Evolutionary conservation across 2,797 vertebrate genomes (phyloP).

Genomic region (Valencia hispanica): DNA sequence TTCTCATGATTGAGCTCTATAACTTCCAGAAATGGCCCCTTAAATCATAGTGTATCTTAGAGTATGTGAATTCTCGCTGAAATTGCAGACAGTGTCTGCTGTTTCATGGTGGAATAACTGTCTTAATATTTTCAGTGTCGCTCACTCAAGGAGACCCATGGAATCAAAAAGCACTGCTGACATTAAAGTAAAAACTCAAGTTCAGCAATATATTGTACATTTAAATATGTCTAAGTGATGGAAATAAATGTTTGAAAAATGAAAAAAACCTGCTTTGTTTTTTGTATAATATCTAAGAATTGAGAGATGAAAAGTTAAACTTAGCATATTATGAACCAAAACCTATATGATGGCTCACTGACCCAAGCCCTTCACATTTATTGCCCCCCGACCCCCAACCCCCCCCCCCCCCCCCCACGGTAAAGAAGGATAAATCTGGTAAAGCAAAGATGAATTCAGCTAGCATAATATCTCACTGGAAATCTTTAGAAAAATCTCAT

Average conservation of each 20-base stretch:
- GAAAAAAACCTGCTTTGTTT: neutral
- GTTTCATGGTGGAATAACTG: slow-evolving; percentile 91
- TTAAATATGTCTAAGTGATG: neutral
- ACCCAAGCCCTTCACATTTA: neutral
- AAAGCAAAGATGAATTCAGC: neutral
- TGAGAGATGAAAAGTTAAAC: neutral
- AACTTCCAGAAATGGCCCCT: slow-evolving; percentile 93
- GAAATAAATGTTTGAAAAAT: neutral
- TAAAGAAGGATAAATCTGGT: neutral
- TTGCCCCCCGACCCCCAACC: too few relatives aligned
- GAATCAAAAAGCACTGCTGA: slow-evolving; percentile 31
- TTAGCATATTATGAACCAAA: neutral
- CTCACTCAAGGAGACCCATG: slow-evolving; percentile 40
- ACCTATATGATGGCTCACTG: neutral
- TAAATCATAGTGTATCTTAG: slow-evolving; percentile 95
- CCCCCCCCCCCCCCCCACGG: too few relatives aligned
- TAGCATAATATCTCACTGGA: neutral
- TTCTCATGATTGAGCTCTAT: slow-evolving; percentile 92
- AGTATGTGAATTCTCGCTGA: slow-evolving; percentile 87
- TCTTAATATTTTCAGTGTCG: slow-evolving; percentile 68
- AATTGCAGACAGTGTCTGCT: slow-evolving; percentile 86
- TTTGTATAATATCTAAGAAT: neutral
- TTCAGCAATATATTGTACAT: slow-evolving; percentile 10
- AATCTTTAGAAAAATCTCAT: neutral
- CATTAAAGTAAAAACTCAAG: slow-evolving; percentile 16